Evolutionary conservation across 2,888 invertebrate genomes (phyloP).

Genomic region (Drosophila cognata): DNA sequence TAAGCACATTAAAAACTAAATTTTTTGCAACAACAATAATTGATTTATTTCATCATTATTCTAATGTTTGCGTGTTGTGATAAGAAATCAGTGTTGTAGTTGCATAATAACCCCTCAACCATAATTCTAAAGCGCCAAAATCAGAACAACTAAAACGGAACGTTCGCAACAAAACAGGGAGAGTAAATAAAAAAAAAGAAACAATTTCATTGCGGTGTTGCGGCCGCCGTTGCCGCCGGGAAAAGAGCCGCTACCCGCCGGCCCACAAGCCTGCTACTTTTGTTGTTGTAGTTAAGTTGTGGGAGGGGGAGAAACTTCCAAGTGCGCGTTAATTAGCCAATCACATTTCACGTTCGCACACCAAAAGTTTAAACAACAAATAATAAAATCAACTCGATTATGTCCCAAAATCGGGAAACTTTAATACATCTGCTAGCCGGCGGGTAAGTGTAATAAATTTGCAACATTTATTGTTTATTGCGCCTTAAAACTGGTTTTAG

Average conservation of each 20-base stretch:
- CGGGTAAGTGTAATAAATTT: conserved; percentile 90
- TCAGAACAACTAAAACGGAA: conserved; percentile 31
- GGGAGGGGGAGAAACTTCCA: conserved; percentile 18
- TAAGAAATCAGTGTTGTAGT: conserved; percentile 50
- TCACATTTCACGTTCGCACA: background rate
- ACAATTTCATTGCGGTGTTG: conserved; percentile 50
- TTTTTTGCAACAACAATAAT: conserved; percentile 7
- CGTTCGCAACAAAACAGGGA: conserved; percentile 15
- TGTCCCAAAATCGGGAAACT: conserved; percentile 90
- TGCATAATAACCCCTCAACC: conserved; percentile 55
- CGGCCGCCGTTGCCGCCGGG: conserved; percentile 56
- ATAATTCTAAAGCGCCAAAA: conserved; percentile 55
- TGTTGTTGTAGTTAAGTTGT: conserved; percentile 3
- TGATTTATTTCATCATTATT: conserved; percentile 1
- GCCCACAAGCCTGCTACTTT: conserved; percentile 22
- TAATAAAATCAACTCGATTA: conserved; percentile 53
- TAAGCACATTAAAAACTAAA: conserved; percentile 7
- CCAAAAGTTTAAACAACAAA: conserved; percentile 1
- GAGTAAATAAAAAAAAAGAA: conserved; percentile 23
- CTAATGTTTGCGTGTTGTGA: conserved; percentile 25
- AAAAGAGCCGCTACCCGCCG: conserved; percentile 40
- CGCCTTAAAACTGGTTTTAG: conserved; percentile 51
- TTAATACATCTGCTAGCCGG: conserved; percentile 97
- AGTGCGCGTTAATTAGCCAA: conserved; percentile 45
- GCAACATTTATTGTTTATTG: conserved; percentile 31